Base-by-base conservation (phyloP, 2,888 invertebrate genomes). In the Scaptomyza parva region DNA sequence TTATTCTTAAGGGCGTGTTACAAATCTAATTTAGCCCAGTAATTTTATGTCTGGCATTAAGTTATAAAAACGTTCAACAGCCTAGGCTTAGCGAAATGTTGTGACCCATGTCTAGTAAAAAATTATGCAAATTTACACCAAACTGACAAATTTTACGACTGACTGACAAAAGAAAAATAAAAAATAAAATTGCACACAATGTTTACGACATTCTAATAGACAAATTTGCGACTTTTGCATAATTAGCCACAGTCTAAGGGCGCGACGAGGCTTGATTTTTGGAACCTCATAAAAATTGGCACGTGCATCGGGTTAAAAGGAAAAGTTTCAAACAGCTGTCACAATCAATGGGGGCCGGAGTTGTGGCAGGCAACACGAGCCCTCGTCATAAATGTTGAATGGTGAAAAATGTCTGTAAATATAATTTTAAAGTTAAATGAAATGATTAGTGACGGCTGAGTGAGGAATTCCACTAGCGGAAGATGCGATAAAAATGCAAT, bases 401-500 rank as follows among this genome's bases (percentile, higher is more conserved):
- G 58, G 18, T 35, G 14, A 52, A 60, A 72, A 69, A 51, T 40
- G 68, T 67, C 67, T 69, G 84, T 77, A 88, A 77, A 84, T 77
- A 83, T 77, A 76, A 71, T 77, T 86, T 57, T 57, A 77, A 88
- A 84, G 66, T 79, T 79, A 87, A 82, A 87, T 86, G 73, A 76
- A 81, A 71, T 77, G 90, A 90, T 89, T 89, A 88, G 89, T 84
- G 76, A 89, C 78, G 89, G 81, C 74, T 80, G 75, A 78, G 59
- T 76, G 77, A 41, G 54, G 81, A 68, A 65, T 57, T 61, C 63
- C 64, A 60, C 47, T 20, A 45, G 64, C 84, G 84, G 75, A 67
- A 86, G 81, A 76, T 72, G 78, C 79, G 78, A 89, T 88, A 89
- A 88, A 89, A 88, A 76, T 79, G 87, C 85, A 80, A 89, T 89